Evolutionary conservation across 2,113 vertebrate species (phyloP).

Genomic region (Coptodon rendalli): DNA sequence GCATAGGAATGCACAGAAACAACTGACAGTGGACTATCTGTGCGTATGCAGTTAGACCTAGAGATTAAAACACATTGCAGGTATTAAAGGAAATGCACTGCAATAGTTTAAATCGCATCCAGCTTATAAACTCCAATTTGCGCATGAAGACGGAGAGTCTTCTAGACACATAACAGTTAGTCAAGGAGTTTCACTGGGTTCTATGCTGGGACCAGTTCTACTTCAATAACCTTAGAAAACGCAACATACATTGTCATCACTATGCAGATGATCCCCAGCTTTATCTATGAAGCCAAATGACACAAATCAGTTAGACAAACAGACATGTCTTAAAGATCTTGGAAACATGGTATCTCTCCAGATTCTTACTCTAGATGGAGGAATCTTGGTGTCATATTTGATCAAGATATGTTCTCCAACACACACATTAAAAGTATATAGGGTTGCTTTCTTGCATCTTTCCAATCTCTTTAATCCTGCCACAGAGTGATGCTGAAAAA

Average conservation of each 20-base stretch:
- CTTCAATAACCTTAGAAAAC: background rate
- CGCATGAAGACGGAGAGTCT: background rate
- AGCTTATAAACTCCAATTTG: background rate
- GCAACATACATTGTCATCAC: background rate
- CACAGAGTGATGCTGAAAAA: background rate
- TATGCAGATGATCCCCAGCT: background rate
- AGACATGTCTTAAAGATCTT: background rate
- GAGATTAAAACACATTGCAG: background rate
- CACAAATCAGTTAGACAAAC: background rate
- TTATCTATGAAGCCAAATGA: background rate
- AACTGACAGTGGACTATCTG: background rate
- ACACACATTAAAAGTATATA: background rate
- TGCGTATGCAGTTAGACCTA: fast-evolving
- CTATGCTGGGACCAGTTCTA: background rate
- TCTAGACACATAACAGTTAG: background rate
- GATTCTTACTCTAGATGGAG: background rate
- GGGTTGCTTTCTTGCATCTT: background rate
- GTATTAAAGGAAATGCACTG: background rate
- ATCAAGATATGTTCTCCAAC: background rate
- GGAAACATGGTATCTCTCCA: background rate
- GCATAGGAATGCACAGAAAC: background rate
- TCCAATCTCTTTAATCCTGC: background rate
- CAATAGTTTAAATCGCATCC: background rate
- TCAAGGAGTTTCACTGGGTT: background rate
- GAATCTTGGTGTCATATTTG: background rate